Evolutionary conservation across 2,888 invertebrate genomes (phyloP), one percentile per base, ranked within the genome.

Genomic region (Nebria brevicollis): DNA sequence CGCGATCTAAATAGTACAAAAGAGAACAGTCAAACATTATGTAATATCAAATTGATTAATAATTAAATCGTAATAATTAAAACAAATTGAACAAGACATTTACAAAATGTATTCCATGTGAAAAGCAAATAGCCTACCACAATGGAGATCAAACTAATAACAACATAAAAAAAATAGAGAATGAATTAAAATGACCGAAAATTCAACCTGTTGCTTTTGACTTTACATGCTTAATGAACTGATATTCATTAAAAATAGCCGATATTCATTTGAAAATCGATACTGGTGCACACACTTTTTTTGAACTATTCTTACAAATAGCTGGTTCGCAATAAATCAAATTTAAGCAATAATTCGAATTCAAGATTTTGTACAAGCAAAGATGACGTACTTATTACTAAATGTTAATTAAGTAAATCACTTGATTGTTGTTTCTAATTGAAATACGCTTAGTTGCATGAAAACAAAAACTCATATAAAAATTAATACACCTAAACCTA

Each of bases 31-130:
- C 54, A 54, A 54, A 54, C 54, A 54, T 54, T 7, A 13, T 13
- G 8, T 54, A 54, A 54, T 54, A 54, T 54, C 54, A 54, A 54
- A 8, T 54, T 13, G 54, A 54, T 54, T 54, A 54, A 54, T 54
- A 54, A 13, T 54, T 13, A 54, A 54, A 11, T 11, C 54, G 13
- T 54, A 8, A 54, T 54, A 54, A 54, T 54, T 54, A 54, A 54
- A 8, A 54, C 54, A 54, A 54, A 54, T 54, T 11, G 13, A 54
- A 54, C 8, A 54, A 54, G 13, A 75, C 75, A 79, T 73, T 78
- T 78, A 78, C 78, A 54, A 78, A 43, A 73, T 79, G 79, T 80
- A 75, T 75, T 80, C 75, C 78, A 78, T 41, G 70, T 73, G 77
- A 26, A 72, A 34, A 25, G 72, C 72, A 26, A 72, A 68, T 20